Conservation (phyloP, 2,113 vertebrate genomes). For the Polypterus bichir region DNA sequence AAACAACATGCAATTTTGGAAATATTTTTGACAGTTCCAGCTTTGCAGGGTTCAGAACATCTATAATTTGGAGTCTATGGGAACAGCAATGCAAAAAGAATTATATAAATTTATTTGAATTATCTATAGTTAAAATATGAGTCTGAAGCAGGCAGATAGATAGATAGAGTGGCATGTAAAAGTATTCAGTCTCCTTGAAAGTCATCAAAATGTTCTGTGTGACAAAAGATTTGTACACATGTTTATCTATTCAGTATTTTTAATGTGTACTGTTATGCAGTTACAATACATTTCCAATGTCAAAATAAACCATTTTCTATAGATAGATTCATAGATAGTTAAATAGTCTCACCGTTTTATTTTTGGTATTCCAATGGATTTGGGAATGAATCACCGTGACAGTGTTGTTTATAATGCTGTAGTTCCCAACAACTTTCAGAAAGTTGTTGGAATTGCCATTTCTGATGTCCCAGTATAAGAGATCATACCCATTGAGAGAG, state of each 20-base stretch:
- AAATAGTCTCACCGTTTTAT: constrained; percentile 21
- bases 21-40: constrained; percentile 25
- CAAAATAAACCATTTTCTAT: too few species aligned
- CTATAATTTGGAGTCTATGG: constrained; percentile 24
- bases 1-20: constrained; percentile 26
- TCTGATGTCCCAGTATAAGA: constrained; percentile 27
- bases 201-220: too few species aligned
- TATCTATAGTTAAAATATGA: too few species aligned
- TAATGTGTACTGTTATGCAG: too few species aligned
- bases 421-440: constrained; percentile 25
- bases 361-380: constrained; percentile 24
- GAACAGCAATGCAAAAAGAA: neutral
- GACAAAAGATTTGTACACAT: too few species aligned
- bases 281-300: too few species aligned
- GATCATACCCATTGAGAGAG: constrained; percentile 36
- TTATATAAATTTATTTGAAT: too few species aligned
- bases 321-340: too few species aligned
- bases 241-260: too few species aligned
- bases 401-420: constrained; percentile 14
- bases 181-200: too few species aligned
- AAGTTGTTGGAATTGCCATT: neutral
- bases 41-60: constrained; percentile 24
- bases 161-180: too few species aligned
- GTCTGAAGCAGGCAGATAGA: too few species aligned
- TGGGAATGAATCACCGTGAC: constrained; percentile 7